Evolutionary conservation across 2,797 vertebrate genomes (phyloP).

Genomic region (Cacajao melanocephalus): DNA sequence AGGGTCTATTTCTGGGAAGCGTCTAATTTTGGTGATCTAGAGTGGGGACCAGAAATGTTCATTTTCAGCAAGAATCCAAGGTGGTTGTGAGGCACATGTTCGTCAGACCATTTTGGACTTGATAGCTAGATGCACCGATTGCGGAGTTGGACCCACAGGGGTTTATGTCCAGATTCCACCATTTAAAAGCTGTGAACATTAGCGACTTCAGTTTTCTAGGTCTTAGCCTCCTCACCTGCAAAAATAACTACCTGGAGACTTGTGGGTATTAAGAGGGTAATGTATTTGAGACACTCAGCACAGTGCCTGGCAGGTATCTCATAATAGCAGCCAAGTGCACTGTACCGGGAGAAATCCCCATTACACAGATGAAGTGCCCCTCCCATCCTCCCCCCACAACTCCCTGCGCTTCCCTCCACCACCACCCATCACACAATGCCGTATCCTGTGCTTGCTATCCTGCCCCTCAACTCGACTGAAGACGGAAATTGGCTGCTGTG

Average conservation of each 20-base stretch:
- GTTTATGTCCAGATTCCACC: neutral
- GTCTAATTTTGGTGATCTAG: neutral
- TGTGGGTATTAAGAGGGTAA: neutral
- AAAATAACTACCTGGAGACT: neutral
- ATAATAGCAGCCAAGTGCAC: neutral
- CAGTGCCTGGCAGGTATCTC: neutral
- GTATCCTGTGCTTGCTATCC: neutral
- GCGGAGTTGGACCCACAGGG: neutral
- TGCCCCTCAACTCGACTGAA: neutral
- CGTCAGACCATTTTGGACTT: neutral
- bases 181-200: neutral
- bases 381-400: neutral
- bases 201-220: neutral
- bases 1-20: neutral
- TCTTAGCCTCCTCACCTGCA: neutral
- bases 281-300: neutral
- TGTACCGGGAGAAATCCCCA: neutral
- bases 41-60: neutral
- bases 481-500: neutral
- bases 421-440: neutral
- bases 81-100: neutral
- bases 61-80: neutral
- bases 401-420: neutral
- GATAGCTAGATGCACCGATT: neutral
- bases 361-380: accelerated